Percentiles rank a stretch among this genome's conserved stretches.
phyloP scores from a whole-genome alignment of 2,113 vertebrate genomes.

The Gila orcuttii region DNA sequence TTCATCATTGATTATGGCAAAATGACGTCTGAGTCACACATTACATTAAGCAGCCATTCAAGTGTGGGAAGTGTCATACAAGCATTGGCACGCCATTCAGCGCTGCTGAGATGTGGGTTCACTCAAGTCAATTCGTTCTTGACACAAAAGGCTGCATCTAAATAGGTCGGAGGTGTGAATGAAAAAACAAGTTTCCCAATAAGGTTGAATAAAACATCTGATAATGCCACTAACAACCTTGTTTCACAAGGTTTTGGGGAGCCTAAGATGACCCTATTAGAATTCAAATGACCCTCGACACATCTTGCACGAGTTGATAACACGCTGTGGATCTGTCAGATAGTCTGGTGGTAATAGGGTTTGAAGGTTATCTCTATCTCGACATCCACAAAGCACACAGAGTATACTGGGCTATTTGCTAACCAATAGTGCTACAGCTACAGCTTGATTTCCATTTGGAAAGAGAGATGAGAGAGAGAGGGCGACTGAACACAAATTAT shows the following conservation, averaged over 20 bases:
- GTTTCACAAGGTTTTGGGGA: conserved; percentile 2
- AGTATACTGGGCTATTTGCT: conserved; percentile 37
- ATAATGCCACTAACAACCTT: conserved; percentile 28
- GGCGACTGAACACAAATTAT: conserved; percentile 54
- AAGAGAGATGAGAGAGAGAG: conserved; percentile 22
- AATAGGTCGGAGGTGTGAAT: neutral
- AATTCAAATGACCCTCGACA: conserved; percentile 30
- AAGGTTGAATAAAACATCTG: conserved; percentile 18
- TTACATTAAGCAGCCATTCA: conserved; percentile 16
- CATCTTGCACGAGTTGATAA: conserved; percentile 16
- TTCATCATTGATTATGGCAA: conserved; percentile 16
- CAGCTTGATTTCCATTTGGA: conserved; percentile 54
- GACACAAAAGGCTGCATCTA: conserved; percentile 16
- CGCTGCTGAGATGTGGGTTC: neutral
- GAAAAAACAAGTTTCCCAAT: neutral
- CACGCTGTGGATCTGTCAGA: conserved; percentile 28
- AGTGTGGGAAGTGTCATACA: conserved; percentile 19
- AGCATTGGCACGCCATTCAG: conserved; percentile 9
- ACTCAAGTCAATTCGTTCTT: neutral
- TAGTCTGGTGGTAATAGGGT: conserved; percentile 42
- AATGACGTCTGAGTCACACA: neutral
- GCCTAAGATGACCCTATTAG: neutral
- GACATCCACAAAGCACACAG: conserved; percentile 38
- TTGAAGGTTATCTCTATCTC: conserved; percentile 51
- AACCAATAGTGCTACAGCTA: conserved; percentile 21